Evolutionary conservation across 2,888 invertebrate species (phyloP), one percentile per base, ranked within the genome.

Genomic region (Thera britannica): DNA sequence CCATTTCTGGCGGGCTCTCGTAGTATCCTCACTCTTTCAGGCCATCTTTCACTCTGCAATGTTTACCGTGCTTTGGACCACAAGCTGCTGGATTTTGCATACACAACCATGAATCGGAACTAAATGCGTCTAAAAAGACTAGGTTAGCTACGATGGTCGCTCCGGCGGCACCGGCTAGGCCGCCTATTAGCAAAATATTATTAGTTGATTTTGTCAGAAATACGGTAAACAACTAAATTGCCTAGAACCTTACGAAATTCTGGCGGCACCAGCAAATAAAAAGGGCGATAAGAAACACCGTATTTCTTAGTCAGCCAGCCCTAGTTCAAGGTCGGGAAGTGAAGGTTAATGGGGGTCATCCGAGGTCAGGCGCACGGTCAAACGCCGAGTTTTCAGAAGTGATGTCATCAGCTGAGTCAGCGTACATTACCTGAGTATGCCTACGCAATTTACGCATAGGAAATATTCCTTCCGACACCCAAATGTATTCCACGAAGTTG

Each of bases 1-100:
- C 95, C 61, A 95, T 79, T 73, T 95, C 90, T 11, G 96, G 96
- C 51, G 95, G 94, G 62, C 93, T 84, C 51, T 90, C 85, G 79
- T 94, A 86, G 77, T 83, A 86, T 23, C 88, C 90, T 48, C 79
- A 77, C 48, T 76, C 72, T 68, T 80, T 73, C 69, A 93, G 82
- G 67, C 74, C 72, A 73, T 85, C 81, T 83, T 92, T 93, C 76
- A 87, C 79, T 82, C 93, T 93, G 92, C 46, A 90, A 90, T 72
- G 64, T 77, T 70, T 68, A 69, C 54, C 54, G 62, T 60, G 66
- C 68, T 8, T 60, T 41, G 61, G 67, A 55, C 51, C 49, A 61
- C 34, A 54, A 54, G 52, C 61, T 23, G 7, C 49, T 23, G 55
- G 58, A 36, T 11, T 52, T 52, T 23, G 2, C 11, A 12, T 51